These are phyloP conservation scores for Spinus olivaceus DNA, from an alignment of 2,797 vertebrate species.

Conservation along the genomic window DNA sequence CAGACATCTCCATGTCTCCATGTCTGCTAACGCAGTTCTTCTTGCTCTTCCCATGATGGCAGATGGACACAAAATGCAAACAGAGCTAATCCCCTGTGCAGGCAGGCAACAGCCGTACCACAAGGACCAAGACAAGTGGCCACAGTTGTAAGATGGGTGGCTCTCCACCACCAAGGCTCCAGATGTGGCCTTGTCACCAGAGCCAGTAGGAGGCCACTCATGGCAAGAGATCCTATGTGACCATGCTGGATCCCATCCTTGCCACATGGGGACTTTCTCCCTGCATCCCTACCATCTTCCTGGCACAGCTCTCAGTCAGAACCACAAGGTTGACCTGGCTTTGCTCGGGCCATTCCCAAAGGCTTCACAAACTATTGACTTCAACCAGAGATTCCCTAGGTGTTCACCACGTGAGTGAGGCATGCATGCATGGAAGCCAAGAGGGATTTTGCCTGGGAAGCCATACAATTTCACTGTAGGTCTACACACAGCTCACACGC, in stretches of 20 bases:
- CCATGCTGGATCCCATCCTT: not conserved
- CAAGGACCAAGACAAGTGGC: rapidly evolving
- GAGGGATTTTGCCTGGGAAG: not conserved
- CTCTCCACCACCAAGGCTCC: rapidly evolving
- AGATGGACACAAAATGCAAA: not conserved
- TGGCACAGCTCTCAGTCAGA: not conserved
- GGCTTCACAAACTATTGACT: not conserved
- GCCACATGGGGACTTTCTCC: rapidly evolving
- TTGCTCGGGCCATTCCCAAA: not conserved
- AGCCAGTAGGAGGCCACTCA: not conserved
- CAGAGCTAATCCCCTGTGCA: not conserved
- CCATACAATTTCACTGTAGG: rapidly evolving
- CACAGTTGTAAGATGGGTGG: not conserved
- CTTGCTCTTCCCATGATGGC: not conserved
- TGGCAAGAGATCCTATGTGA: rapidly evolving
- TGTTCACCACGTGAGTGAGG: rapidly evolving
- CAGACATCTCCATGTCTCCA: rapidly evolving
- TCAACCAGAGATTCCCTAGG: not conserved
- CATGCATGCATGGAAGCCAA: rapidly evolving
- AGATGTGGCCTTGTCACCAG: not conserved
- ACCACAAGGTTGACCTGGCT: not conserved
- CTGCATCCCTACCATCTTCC: not conserved
- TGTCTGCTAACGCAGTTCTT: rapidly evolving
- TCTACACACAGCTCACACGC: rapidly evolving
- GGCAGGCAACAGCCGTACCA: rapidly evolving